phyloP scores from a whole-genome alignment of 2,113 vertebrate genomes.

The Ictalurus furcatus region DNA sequence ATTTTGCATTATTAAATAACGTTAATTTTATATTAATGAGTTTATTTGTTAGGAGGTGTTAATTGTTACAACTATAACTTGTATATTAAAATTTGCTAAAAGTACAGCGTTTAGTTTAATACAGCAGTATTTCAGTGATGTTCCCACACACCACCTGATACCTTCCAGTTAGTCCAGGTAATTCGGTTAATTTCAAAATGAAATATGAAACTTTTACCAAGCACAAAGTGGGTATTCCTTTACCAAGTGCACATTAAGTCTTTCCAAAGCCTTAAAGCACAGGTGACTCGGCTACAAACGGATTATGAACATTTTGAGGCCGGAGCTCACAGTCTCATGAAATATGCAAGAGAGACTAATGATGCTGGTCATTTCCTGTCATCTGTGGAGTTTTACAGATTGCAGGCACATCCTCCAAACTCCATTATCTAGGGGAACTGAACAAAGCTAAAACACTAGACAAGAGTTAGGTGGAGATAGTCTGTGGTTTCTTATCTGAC shows the following conservation, averaged over 20 bases:
- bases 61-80: not conserved
- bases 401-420: conserved; percentile 41
- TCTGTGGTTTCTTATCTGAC: not conserved
- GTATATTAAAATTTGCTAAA: not conserved
- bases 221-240: conserved; percentile 14
- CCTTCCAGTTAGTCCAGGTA: conserved; percentile 10
- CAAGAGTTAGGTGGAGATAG: not conserved
- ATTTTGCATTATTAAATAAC: not conserved
- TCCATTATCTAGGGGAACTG: conserved; percentile 27
- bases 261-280: not conserved
- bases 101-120: not conserved
- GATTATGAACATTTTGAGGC: conserved; percentile 12
- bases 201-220: conserved; percentile 14
- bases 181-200: conserved; percentile 10
- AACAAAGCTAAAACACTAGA: not conserved
- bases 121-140: not conserved
- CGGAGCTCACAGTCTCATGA: conserved; percentile 43
- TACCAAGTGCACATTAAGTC: conserved; percentile 1
- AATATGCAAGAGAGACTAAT: conserved; percentile 51
- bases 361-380: conserved; percentile 48
- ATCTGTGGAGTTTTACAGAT: conserved; percentile 38
- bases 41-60: not conserved
- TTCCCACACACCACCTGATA: conserved; percentile 11
- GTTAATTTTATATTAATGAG: not conserved
- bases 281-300: conserved; percentile 10